phyloP scores from a whole-genome alignment of 2,888 invertebrate genomes.

The Neoitamus cyanurus region DNA sequence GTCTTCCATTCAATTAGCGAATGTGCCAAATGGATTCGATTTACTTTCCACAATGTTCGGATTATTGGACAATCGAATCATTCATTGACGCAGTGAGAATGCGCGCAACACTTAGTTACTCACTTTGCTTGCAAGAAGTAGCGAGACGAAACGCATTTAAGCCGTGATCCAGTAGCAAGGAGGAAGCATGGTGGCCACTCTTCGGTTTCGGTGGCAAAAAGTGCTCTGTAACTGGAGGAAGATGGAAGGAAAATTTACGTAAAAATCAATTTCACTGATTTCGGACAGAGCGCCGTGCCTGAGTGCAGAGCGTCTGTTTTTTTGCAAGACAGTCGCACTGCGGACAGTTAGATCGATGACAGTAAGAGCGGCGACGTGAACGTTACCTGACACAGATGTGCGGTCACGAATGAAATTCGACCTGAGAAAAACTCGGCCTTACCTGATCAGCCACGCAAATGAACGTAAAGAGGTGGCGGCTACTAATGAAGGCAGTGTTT shows the following conservation, averaged over 20 bases:
- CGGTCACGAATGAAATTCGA: conserved; percentile 47
- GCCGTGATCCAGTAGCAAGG: conserved; percentile 3
- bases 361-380: conserved; percentile 22
- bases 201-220: conserved; percentile 21
- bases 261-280: conserved; percentile 48
- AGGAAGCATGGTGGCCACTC: conserved; percentile 36
- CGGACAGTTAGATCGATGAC: conserved; percentile 31
- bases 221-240: conserved; percentile 11
- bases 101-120: conserved; percentile 39
- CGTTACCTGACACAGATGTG: conserved; percentile 47
- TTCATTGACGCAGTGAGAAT: conserved; percentile 44
- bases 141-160: conserved; percentile 39
- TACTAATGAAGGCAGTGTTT: neutral
- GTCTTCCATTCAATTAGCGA: conserved; percentile 44
- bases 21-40: conserved; percentile 46
- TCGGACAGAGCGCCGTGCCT: neutral
- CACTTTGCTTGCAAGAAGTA: conserved; percentile 17
- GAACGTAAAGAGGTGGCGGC: conserved; percentile 10
- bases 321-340: neutral
- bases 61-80: conserved; percentile 39
- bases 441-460: neutral
- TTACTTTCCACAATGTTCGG: conserved; percentile 40
- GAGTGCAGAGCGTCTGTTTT: neutral
- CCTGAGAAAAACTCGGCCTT: conserved; percentile 10
- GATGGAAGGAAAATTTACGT: conserved; percentile 45